Evolutionary conservation across 2,797 vertebrate species (phyloP), one percentile per base, ranked within the genome.

Genomic region (Poeciliopsis paucimaculata): DNA sequence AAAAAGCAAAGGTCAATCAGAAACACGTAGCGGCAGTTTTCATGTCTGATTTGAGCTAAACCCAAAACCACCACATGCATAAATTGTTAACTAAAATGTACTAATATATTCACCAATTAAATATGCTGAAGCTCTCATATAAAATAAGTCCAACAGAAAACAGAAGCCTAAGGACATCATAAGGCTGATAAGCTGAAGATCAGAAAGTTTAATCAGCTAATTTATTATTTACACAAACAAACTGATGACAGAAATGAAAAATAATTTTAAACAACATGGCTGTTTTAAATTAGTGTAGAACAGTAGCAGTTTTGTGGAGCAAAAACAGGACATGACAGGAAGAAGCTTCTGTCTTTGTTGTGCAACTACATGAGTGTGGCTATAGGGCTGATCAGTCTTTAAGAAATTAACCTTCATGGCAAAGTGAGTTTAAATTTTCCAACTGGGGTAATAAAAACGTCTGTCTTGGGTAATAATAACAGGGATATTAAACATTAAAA

Each of bases 121-220:
- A 53, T 23, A 51, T 51, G 34, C 2, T 57, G n/a, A 45, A 62
- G 16, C 8, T 31, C 28, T 62, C 5, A n/a, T 28, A 2, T 41
- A 41, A 43, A 45, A 39, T 13, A 51, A 71, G 31, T 55, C 45
- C 36, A 11, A 1, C n/a, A 55, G 71, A 80, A 80, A 43, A 43
- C 20, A 60, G 12, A 10, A 66, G 43, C 34, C 70, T 60, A 51
- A 78, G 78, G 72, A 86, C 39, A 70, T 39, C 57, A 20, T 3
- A 73, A 73, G 78, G 60, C 76, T 75, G 34, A 74, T 47, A 16
- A 51, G 46, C 75, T 82, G 75, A 11, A 28, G 18, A 60, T 43
- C 78, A 28, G 31, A 75, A n/a, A 75, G 51, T 26, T 81, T 80
- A 18, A 23, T 70, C 57, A 11, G 51, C 46, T 49, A 36, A 82